phyloP scores from a whole-genome alignment of 2,797 vertebrate genomes.

The Siniperca undulata region DNA sequence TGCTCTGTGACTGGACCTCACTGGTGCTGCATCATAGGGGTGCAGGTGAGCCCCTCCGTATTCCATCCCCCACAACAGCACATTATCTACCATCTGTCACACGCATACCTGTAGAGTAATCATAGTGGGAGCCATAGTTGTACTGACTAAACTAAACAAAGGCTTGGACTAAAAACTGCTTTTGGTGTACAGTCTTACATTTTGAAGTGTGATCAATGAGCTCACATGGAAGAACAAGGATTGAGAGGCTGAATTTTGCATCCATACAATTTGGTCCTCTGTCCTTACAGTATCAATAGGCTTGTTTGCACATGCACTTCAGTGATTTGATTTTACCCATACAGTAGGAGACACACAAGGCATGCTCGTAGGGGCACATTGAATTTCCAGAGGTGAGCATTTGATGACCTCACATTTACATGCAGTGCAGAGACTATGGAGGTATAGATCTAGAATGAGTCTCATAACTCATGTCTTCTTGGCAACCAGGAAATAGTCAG shows the following conservation, averaged over 20 bases:
- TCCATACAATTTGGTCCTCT: background rate
- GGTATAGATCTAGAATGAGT: background rate
- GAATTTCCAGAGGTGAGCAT: background rate
- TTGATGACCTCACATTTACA: background rate
- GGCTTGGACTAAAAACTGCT: background rate
- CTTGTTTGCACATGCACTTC: background rate
- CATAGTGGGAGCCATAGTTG: background rate
- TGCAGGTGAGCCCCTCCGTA: conserved; percentile 16
- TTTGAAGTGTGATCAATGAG: background rate
- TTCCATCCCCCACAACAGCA: background rate
- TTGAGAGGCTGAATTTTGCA: background rate
- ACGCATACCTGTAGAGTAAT: conserved; percentile 14
- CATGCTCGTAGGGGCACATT: background rate
- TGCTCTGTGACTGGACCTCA: conserved; percentile 22
- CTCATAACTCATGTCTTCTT: background rate
- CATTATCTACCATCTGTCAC: conserved; percentile 28
- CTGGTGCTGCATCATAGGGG: conserved; percentile 7
- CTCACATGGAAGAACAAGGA: background rate
- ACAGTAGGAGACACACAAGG: background rate
- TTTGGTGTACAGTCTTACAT: background rate
- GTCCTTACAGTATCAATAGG: background rate
- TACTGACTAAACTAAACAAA: background rate
- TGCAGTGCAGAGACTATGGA: background rate
- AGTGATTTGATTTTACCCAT: background rate
- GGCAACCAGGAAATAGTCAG: background rate